Evolutionary conservation across 1,140 invertebrate species (phyloP).

Genomic region (Trialeurodes vaporariorum): DNA sequence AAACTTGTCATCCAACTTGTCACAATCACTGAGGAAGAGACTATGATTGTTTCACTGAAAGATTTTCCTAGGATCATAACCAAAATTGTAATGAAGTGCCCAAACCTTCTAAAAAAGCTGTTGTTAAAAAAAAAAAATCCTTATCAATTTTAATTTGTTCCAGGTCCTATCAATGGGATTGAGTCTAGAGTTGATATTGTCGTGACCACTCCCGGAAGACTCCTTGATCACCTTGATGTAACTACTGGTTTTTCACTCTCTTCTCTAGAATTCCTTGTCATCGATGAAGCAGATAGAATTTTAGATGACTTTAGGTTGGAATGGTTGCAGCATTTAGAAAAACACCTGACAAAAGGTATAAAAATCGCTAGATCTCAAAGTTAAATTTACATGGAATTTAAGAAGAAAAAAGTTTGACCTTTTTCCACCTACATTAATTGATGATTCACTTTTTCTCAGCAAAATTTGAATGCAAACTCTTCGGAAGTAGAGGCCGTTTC

Average conservation of each 20-base stretch:
- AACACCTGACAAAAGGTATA: constrained; percentile 12
- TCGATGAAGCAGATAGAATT: constrained; percentile 93
- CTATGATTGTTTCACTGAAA: too few species aligned
- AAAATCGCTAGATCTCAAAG: too few species aligned
- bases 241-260: constrained; percentile 76
- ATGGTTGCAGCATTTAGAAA: constrained; percentile 60
- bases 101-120: background rate
- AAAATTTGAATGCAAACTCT: too few species aligned
- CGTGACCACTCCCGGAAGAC: constrained; percentile 81
- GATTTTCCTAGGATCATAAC: too few species aligned
- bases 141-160: constrained; percentile 13
- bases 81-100: too few species aligned
- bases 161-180: constrained; percentile 17
- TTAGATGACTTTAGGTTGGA: constrained; percentile 82
- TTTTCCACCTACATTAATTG: too few species aligned
- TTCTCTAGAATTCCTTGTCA: constrained; percentile 70
- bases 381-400: too few species aligned
- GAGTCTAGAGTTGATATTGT: constrained; percentile 69
- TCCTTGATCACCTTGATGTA: constrained; percentile 82
- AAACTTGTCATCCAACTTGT: too few species aligned
- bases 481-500: too few species aligned
- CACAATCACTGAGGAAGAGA: too few species aligned
- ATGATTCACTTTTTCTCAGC: too few species aligned
- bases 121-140: background rate
- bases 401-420: too few species aligned